Conservation (phyloP, 2,888 invertebrate species). For the Stramonita haemastoma region DNA sequence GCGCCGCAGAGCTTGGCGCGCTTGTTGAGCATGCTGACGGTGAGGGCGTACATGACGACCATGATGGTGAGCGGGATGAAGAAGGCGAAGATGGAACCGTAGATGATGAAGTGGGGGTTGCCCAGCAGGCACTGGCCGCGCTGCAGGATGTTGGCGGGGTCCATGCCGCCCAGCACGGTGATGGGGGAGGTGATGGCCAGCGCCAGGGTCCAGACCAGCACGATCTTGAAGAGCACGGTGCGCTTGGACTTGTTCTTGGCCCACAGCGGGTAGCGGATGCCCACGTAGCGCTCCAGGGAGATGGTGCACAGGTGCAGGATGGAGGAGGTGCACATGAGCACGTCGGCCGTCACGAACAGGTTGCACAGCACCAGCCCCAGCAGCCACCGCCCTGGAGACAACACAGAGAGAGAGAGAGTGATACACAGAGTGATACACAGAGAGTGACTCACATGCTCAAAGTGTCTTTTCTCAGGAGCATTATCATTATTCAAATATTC, state of each 20-base stretch:
- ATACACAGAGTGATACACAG: neutral
- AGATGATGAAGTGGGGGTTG: constrained; percentile 82
- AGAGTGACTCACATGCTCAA: neutral
- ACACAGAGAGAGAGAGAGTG: constrained; percentile 12
- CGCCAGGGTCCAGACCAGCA: constrained; percentile 94
- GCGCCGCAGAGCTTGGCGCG: constrained; percentile 79
- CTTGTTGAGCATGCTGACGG: constrained; percentile 89
- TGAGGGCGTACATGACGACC: constrained; percentile 95
- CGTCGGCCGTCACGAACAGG: constrained; percentile 81
- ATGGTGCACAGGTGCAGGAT: constrained; percentile 82
- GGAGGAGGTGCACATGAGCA: constrained; percentile 80
- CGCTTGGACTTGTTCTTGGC: constrained; percentile 71
- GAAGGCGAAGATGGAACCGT: constrained; percentile 96
- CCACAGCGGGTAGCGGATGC: constrained; percentile 91
- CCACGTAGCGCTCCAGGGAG: constrained; percentile 86
- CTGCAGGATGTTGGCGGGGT: constrained; percentile 82
- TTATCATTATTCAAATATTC: no score
- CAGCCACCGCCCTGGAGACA: constrained; percentile 92
- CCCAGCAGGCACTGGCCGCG: constrained; percentile 81
- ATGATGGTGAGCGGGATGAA: constrained; percentile 96
- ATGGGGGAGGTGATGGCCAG: constrained; percentile 78
- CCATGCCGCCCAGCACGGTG: constrained; percentile 78
- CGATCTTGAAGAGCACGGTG: constrained; percentile 85
- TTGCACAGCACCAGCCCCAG: constrained; percentile 81
- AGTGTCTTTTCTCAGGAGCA: no score